Evolutionary conservation across 2,113 vertebrate genomes (phyloP), one percentile per base, ranked within the genome.

Genomic region (Verasper variegatus): DNA sequence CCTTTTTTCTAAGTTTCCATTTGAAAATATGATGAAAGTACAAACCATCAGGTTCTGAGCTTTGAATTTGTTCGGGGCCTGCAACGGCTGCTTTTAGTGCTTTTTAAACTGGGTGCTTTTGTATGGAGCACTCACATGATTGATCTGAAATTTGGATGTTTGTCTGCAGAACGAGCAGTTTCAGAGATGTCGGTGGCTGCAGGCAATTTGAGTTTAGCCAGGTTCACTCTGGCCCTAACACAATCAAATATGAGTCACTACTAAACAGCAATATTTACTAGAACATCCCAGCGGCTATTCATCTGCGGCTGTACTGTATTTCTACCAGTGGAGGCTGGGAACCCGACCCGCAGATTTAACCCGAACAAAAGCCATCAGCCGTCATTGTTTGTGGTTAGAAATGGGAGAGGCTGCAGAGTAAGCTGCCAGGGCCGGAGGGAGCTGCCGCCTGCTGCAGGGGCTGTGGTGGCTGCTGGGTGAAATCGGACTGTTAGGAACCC

Each of bases 381-480:
- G 27, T 35, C 15, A n/a, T 35, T 60, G 58, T 20, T 17, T 35
- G 27, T 11, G 5, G 58, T 35, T 18, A 5, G 58, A 11, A 60
- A 35, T 37, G 58, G 58, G 27, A 60, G 58, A 60, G 27, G 58
- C 58, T 60, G 58, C 58, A 37, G 15, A 60, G 27, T n/a, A 35
- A 60, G 58, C 58, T 35, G 27, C 17, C 6, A 35, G 27, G 26
- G 58, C 27, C 58, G 27, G 58, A 35, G 58, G 55, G 55, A 57
- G 55, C 55, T 26, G 55, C 51, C 8, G 20, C 20, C 20, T 10
- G 51, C 51, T n/a, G 6, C 51, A 54, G 51, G 20, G 56, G 24
- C 56, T 37, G 47, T 18, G 12, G 27, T 20, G 27, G 58, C 58
- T 35, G 58, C 58, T n/a, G 58, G 17, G 27, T 20, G 58, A 4